Percentiles rank a stretch among this genome's conserved stretches.
phyloP scores from a whole-genome alignment of 2,113 vertebrate genomes.

The Notothenia rossii region DNA sequence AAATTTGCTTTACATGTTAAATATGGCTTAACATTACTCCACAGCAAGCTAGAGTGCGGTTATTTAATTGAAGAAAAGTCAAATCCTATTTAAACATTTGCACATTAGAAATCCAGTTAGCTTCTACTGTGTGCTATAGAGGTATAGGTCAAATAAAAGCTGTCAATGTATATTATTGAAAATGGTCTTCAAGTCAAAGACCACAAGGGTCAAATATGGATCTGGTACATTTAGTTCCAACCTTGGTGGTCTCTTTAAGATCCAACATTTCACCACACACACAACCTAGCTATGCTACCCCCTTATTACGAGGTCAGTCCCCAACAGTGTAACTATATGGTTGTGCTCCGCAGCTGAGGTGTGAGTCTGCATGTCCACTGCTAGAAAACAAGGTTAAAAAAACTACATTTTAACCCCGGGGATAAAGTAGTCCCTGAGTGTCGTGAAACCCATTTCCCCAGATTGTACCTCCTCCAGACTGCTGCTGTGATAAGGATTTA shows the following conservation, averaged over 20 bases:
- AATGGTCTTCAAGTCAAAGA: not conserved
- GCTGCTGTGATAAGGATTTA: not conserved
- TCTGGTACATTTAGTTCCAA: not conserved
- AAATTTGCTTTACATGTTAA: conserved; percentile 29
- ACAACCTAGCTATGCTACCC: not conserved
- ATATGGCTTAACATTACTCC: not conserved
- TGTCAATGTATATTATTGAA: not conserved
- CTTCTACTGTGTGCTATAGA: not conserved
- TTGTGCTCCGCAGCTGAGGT: not conserved
- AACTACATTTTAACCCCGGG: not conserved
- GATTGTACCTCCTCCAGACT: not conserved
- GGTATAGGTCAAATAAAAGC: not conserved
- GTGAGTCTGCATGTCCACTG: not conserved
- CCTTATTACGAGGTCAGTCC: not conserved
- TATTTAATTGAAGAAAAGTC: not conserved
- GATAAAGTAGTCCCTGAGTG: not conserved
- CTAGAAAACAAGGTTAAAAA: too few relatives aligned
- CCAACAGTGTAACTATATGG: not conserved
- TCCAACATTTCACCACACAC: not conserved
- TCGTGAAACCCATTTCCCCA: not conserved
- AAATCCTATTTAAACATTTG: not conserved
- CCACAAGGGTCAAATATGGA: not conserved
- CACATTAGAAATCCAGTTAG: not conserved
- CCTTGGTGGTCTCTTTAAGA: not conserved
- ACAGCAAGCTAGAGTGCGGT: not conserved